Evolutionary conservation across 2,797 vertebrate genomes (phyloP).

Genomic region (Cryptoprocta ferox): DNA sequence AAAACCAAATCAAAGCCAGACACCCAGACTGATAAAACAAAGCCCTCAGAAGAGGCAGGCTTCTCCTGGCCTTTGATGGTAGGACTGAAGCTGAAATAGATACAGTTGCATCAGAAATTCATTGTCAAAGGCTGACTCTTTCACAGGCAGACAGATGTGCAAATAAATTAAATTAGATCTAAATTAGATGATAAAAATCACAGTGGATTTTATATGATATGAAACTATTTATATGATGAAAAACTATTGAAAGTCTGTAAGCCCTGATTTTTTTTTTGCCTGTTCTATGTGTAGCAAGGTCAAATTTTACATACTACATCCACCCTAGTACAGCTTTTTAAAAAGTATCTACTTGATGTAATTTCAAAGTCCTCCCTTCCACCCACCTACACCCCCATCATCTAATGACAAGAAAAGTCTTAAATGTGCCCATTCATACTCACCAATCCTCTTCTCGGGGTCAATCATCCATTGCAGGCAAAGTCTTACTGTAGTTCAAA

Average conservation of each 20-base stretch:
- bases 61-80: background rate
- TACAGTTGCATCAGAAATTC: background rate
- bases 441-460: background rate
- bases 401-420: background rate
- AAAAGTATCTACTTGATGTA: background rate
- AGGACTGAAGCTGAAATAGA: background rate
- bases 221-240: too few relatives aligned
- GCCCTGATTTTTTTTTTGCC: background rate
- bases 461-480: background rate
- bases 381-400: background rate
- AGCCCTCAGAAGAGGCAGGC: background rate
- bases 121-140: conserved; percentile 21
- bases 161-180: conserved; percentile 55
- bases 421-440: background rate
- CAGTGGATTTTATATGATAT: conserved; percentile 25
- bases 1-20: background rate
- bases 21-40: background rate
- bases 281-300: background rate
- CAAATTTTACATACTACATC: background rate
- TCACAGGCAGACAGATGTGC: background rate
- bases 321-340: background rate
- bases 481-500: background rate
- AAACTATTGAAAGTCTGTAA: conserved; percentile 35
- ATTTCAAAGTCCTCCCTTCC: background rate
- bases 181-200: conserved; percentile 45